phyloP scores from a whole-genome alignment of 2,797 vertebrate species.

The Bradypodion pumilum region DNA sequence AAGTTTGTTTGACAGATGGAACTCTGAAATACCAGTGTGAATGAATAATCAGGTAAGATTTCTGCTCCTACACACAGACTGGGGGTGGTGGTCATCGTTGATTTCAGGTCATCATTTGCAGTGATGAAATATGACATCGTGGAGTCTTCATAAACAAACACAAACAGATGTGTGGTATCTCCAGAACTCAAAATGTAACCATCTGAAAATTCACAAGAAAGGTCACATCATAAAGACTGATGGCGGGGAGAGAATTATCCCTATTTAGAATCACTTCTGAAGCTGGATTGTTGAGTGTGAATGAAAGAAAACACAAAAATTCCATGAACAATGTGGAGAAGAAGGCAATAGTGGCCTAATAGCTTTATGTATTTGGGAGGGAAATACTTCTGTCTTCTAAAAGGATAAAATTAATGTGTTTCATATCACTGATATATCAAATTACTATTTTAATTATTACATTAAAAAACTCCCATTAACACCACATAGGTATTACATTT shows the following conservation, averaged over 20 bases:
- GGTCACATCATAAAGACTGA: neutral
- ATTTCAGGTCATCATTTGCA: neutral
- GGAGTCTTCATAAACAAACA: neutral
- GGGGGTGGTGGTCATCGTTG: too few species aligned
- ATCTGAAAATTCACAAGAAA: neutral
- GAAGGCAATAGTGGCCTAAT: too few species aligned
- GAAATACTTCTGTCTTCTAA: neutral
- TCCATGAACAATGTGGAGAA: neutral
- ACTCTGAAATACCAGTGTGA: neutral
- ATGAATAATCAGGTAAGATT: neutral
- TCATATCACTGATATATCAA: neutral
- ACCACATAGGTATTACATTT: neutral
- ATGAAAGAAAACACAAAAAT: neutral
- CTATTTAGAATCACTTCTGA: neutral
- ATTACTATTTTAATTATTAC: neutral
- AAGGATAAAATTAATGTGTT: neutral
- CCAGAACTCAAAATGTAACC: neutral
- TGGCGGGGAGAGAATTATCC: neutral
- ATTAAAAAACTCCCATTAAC: neutral
- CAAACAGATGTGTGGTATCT: neutral
- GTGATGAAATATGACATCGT: neutral
- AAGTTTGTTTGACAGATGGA: neutral
- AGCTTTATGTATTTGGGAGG: neutral
- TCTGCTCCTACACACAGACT: neutral
- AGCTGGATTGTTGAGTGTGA: neutral